Base-by-base conservation (phyloP, 2,888 invertebrate species). In the Ryuthela nishihirai region DNA sequence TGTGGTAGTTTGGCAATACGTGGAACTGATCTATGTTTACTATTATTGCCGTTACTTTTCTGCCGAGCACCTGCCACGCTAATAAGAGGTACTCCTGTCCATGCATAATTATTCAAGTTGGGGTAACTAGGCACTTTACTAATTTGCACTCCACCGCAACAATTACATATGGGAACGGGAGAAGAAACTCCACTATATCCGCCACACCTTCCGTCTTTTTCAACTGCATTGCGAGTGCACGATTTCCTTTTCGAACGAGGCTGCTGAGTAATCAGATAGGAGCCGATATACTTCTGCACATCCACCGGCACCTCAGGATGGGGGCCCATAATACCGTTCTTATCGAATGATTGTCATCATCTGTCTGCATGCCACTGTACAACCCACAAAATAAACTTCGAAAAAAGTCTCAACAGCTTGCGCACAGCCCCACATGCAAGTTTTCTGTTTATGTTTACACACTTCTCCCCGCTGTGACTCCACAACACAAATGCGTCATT, bases 71-170 rank as follows among this genome's bases (percentile, higher is more conserved):
- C 71, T 34, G 85, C 83, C 78, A 86, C 86, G 44, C 87, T 87
- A 72, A 88, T 85, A 64, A 88, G 79, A 40, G 89, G 88, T 70
- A 86, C 84, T 64, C 87, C 88, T 26, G 87, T 82, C 84, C 88
- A 88, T 67, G 61, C 60, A 15, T 56, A 48, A 24, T 55, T 55
- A 24, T 36, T 10, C 12, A 29, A 41, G 18, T 36, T 46, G 12
- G 15, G 17, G 36, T 41, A 41, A 23, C 52, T 46, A 9, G 48
- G 40, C 1, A 23, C 24, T 23, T 20, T 24, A 42, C 10, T 21
- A 4, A 21, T 18, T 10, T n/a, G 2, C 34, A 12, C 12, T 35
- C 46, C 23, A 10, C 50, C 45, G 34, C 50, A 62, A 20, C 62
- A 46, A 26, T 58, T 56, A 38, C 59, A 54, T 1, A 47, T 43